Evolutionary conservation across 2,888 invertebrate species (phyloP).

Genomic region (Polydrusus pterygomalis): DNA sequence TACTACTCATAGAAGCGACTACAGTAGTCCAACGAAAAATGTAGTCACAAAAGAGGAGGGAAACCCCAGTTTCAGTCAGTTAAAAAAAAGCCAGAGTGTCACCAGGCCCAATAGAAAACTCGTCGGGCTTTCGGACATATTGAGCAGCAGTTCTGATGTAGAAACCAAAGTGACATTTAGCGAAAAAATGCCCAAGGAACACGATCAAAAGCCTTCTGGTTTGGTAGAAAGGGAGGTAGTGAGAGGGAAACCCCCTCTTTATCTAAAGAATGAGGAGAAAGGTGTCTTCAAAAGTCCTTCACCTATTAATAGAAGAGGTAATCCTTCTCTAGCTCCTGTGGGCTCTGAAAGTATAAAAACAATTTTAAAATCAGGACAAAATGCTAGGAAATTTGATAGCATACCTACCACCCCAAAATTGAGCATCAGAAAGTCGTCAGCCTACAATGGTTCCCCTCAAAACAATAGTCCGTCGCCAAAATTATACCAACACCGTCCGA

Average conservation of each 20-base stretch:
- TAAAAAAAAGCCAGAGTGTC: slow-evolving; percentile 1
- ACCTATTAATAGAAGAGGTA: background rate
- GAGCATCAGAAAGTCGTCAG: slow-evolving; percentile 13
- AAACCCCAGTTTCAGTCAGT: background rate
- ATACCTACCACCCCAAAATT: slow-evolving; percentile 15
- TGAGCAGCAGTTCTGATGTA: slow-evolving; percentile 46
- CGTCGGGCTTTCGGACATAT: slow-evolving; percentile 59
- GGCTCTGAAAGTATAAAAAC: background rate
- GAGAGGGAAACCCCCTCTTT: slow-evolving; percentile 34
- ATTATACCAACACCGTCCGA: slow-evolving; percentile 9
- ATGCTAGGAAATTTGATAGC: too few relatives aligned
- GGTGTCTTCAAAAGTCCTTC: slow-evolving; percentile 59
- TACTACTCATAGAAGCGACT: background rate
- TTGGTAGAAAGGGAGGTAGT: background rate
- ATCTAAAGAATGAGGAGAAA: slow-evolving; percentile 29
- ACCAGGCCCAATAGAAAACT: slow-evolving; percentile 39
- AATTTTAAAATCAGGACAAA: too few relatives aligned
- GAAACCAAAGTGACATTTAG: slow-evolving; percentile 63
- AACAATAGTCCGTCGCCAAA: slow-evolving; percentile 27
- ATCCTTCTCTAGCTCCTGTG: background rate
- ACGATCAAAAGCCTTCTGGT: background rate
- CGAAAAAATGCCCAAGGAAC: slow-evolving; percentile 53
- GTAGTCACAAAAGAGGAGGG: background rate
- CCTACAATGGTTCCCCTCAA: background rate
- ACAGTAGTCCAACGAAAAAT: background rate